A percentile compares a stretch with the other conserved stretches of the same genome.
These are phyloP conservation scores for Atta colombica DNA, from an alignment of 1,140 invertebrate genomes.

Conservation along the genomic window DNA sequence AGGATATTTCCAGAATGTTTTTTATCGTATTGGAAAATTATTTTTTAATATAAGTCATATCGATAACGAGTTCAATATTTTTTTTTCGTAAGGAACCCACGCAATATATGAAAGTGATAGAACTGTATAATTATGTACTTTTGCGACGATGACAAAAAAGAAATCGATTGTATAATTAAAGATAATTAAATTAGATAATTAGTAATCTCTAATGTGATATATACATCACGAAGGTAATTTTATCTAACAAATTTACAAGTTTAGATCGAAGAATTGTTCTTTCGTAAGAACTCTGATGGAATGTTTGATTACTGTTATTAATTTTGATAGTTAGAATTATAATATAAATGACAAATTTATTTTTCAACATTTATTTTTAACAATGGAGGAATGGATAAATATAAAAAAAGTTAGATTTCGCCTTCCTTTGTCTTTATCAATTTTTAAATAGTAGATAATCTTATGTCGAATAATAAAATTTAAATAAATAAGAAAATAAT, in stretches of 20 bases:
- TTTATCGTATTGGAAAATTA: conserved; percentile 19
- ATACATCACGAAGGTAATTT: conserved; percentile 71
- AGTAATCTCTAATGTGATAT: conserved; percentile 76
- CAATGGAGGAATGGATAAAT: neutral
- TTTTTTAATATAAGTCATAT: neutral
- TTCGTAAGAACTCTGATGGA: conserved; percentile 29
- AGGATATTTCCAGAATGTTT: conserved; percentile 34
- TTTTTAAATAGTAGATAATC: neutral
- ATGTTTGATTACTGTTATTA: conserved; percentile 28
- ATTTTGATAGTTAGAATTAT: neutral
- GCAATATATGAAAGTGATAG: conserved; percentile 20
- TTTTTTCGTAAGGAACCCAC: neutral
- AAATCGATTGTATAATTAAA: conserved; percentile 65
- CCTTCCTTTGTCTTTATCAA: neutral
- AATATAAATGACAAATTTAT: conserved; percentile 20
- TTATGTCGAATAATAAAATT: neutral
- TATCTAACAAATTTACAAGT: conserved; percentile 77
- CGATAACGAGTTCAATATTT: conserved; percentile 1
- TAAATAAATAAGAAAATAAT: neutral
- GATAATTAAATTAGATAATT: conserved; percentile 65
- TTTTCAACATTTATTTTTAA: neutral
- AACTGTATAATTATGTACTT: conserved; percentile 61
- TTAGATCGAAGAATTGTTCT: conserved; percentile 43
- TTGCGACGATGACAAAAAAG: conserved; percentile 40
- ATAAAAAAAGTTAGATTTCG: neutral